Evolutionary conservation across 2,888 invertebrate genomes (phyloP).

Genomic region (Stenotaenia linearis): DNA sequence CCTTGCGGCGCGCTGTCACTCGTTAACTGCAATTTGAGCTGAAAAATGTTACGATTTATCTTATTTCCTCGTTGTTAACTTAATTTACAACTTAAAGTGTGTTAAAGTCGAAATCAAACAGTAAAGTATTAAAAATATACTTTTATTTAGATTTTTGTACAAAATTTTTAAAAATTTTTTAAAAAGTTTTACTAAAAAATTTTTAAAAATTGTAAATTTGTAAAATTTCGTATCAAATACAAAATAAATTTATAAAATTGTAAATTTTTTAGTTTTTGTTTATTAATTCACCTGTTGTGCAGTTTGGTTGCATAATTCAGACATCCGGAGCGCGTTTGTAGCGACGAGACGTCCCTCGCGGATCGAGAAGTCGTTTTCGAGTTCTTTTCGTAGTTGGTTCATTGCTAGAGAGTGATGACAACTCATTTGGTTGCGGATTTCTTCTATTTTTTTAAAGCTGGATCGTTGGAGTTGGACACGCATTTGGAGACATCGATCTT

Average conservation of each 20-base stretch:
- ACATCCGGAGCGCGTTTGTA: not conserved
- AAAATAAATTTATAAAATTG: no score
- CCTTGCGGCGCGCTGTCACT: not conserved
- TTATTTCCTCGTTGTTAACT: not conserved
- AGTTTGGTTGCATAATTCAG: not conserved
- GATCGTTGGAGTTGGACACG: not conserved
- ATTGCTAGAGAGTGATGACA: not conserved
- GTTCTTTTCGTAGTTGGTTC: not conserved
- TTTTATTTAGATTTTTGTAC: no score
- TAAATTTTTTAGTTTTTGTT: no score
- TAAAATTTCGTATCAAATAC: no score
- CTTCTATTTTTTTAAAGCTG: not conserved
- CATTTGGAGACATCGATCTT: not conserved
- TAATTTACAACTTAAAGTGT: not conserved
- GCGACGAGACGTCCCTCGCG: not conserved
- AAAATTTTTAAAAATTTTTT: no score
- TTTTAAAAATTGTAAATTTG: no score
- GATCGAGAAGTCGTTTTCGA: constrained; percentile 10
- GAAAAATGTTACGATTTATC: not conserved
- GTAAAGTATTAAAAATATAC: no score
- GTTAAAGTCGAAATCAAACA: not conserved
- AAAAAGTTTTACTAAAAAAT: no score
- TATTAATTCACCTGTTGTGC: constrained; percentile 30
- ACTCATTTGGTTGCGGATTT: constrained; percentile 2
- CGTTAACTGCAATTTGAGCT: not conserved